Base-by-base conservation (phyloP, 2,888 invertebrate genomes). In the Margaritifera margaritifera region DNA sequence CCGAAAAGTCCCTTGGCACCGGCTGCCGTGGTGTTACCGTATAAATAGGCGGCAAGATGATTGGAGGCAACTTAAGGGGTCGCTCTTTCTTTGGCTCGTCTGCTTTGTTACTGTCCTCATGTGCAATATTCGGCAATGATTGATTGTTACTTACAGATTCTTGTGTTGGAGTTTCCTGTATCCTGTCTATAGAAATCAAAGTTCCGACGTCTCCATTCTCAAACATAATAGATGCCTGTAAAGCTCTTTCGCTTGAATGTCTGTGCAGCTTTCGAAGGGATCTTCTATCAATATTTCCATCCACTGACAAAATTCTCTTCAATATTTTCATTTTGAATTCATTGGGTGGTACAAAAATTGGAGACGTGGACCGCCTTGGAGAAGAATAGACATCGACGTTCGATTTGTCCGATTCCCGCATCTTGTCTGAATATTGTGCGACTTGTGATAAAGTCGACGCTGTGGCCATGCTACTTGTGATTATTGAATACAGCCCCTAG, bases 11-110 rank as follows among this genome's bases (percentile, higher is more conserved):
- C 42, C 79, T 62, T 18, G 75, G 69, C n/a, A 77, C 63, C 4
- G 82, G 65, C 6, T 82, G 82, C 50, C 77, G 66, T 22, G 80
- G 80, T 27, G 75, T 71, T 19, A 80, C 63, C 6, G 77, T 77
- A 58, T 82, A 78, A 2, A 84, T 71, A 1, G 78, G 77, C 4
- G 81, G 84, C 27, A 84, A 64, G 50, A 82, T 74, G 15, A 84
- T 80, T 18, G 84, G 83, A 6, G 84, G 83, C 50, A 84, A 64
- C 8, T 80, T 74, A 19, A 83, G 70, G 4, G 78, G 81, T n/a
- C 78, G 70, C 64, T 75, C 77, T 51, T 71, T 64, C 54, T 65
- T 69, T 51, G 62, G 61, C 1, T 66, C 73, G 53, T 71, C 64
- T 42, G 42, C 11, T 42, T 42, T 42, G 11, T 42, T 42, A 42